These are phyloP conservation scores for Origma solitaria DNA, from an alignment of 2,113 vertebrate genomes.

Conservation along the genomic window DNA sequence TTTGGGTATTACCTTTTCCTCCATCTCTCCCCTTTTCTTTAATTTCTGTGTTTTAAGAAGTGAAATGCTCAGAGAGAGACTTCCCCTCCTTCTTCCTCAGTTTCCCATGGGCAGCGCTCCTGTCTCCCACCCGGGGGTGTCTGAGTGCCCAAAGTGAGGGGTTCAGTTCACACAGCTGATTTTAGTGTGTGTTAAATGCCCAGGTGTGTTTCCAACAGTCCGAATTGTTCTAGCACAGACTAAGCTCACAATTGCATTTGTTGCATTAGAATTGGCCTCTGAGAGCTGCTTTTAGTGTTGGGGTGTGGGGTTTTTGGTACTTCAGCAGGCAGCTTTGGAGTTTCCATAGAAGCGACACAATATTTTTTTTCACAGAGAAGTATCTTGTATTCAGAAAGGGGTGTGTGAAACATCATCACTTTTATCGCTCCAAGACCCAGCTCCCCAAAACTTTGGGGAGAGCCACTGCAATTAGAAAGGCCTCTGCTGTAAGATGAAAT, in stretches of 20 bases:
- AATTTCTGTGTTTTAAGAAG: background rate
- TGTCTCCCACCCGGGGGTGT: background rate
- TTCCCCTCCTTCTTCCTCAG: background rate
- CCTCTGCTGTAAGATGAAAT: background rate
- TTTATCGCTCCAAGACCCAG: background rate
- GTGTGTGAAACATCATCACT: conserved; percentile 18
- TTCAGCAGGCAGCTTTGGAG: background rate
- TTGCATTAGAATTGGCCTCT: background rate
- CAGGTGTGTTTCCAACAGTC: background rate
- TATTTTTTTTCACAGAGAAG: background rate
- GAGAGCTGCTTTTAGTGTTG: background rate
- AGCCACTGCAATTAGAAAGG: background rate
- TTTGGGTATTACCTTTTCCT: background rate
- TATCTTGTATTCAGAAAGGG: conserved; percentile 14
- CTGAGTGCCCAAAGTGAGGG: accelerated
- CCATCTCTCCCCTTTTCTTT: background rate
- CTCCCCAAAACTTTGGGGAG: background rate
- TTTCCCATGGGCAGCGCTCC: background rate
- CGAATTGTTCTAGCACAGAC: background rate
- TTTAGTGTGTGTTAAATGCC: background rate
- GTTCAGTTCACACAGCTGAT: background rate
- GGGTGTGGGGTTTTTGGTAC: background rate
- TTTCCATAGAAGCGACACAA: background rate
- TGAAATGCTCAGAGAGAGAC: background rate
- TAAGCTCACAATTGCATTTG: background rate